These are phyloP conservation scores for Malurus leucopterus DNA, from an alignment of 2,797 vertebrate genomes.

Conservation along the genomic window DNA sequence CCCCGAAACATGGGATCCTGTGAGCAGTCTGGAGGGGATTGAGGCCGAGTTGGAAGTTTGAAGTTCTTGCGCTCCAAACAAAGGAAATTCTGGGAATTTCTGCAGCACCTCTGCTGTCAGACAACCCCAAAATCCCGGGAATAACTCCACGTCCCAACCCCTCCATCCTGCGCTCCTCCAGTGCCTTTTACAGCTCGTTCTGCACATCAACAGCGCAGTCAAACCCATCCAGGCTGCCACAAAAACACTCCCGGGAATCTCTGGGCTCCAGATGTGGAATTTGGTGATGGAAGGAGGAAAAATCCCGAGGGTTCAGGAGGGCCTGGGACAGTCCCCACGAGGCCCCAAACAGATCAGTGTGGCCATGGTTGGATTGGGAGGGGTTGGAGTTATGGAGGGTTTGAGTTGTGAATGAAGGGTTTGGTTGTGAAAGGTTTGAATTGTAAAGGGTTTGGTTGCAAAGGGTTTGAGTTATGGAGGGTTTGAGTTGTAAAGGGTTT, in stretches of 20 bases:
- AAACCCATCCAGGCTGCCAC: constrained; percentile 33
- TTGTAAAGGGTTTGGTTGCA: no score
- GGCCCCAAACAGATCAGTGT: constrained; percentile 4
- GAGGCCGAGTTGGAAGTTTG: no score
- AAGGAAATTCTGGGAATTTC: not conserved
- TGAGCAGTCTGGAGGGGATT: no score
- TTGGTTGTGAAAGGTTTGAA: no score
- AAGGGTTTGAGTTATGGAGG: no score
- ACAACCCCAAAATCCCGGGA: not conserved
- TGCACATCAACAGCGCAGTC: not conserved
- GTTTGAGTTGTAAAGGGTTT: no score
- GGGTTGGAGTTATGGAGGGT: no score
- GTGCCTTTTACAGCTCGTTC: constrained; percentile 14
- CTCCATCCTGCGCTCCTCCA: not conserved
- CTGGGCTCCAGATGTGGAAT: constrained; percentile 51
- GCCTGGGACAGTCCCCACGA: constrained; percentile 40
- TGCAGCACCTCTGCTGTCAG: not conserved
- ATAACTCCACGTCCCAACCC: fast-evolving
- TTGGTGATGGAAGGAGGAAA: constrained; percentile 34
- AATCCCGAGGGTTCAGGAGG: not conserved
- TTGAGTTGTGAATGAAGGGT: no score
- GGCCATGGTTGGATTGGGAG: not conserved
- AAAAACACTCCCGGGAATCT: constrained; percentile 42
- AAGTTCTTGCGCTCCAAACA: not conserved
- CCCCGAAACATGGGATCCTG: no score